Percentiles rank a stretch among this genome's conserved stretches.
phyloP scores from a whole-genome alignment of 2,797 vertebrate genomes.

The Pipistrellus kuhlii region DNA sequence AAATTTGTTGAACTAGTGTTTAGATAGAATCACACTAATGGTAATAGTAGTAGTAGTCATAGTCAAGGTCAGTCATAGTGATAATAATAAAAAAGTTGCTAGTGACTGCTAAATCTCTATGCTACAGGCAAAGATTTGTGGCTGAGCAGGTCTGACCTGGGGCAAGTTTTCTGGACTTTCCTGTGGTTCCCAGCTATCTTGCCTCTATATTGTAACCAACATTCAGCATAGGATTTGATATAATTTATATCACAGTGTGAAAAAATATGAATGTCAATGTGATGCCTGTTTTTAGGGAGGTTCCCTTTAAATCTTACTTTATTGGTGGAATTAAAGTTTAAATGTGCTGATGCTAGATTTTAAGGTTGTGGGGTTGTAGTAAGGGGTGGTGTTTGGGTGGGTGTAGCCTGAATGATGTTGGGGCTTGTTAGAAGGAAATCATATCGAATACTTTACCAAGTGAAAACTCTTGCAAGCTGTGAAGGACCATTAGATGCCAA shows the following conservation, averaged over 20 bases:
- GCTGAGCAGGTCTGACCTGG: background rate
- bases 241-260: background rate
- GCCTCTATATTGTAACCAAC: background rate
- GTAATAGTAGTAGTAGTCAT: background rate
- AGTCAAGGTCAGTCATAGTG: background rate
- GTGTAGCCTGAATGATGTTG: background rate
- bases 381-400: too few relatives aligned
- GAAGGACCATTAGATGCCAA: background rate
- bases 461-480: background rate
- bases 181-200: constrained; percentile 16
- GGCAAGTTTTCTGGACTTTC: background rate
- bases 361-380: background rate
- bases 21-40: background rate
- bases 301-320: background rate
- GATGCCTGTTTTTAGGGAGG: constrained; percentile 37
- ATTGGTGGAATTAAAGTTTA: background rate
- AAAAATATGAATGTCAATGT: background rate
- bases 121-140: background rate
- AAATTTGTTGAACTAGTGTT: background rate
- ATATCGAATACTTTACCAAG: background rate
- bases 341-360: background rate
- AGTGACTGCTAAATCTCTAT: background rate
- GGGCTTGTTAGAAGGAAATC: background rate
- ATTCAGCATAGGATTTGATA: background rate
- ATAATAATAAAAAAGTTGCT: background rate